A percentile compares a stretch with the other conserved stretches of the same genome.
phyloP scores from a whole-genome alignment of 2,113 vertebrate genomes.

The Sula dactylatra region DNA sequence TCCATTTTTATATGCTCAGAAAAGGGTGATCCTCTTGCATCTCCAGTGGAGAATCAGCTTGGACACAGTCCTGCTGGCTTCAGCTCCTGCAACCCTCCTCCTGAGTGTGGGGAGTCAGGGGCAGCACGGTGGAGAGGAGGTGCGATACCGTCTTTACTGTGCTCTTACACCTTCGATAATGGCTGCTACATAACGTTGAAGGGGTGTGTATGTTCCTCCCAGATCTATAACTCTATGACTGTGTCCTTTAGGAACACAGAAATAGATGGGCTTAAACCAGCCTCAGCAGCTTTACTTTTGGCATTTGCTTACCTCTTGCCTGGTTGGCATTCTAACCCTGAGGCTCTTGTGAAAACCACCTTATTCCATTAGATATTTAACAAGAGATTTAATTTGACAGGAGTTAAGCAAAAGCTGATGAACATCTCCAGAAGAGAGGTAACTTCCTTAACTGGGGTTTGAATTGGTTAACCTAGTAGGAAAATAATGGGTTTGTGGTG shows the following conservation, averaged over 20 bases:
- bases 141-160: rapidly evolving
- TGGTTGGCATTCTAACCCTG: not conserved
- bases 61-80: not conserved
- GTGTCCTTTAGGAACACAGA: not conserved
- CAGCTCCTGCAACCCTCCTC: not conserved
- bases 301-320: not conserved
- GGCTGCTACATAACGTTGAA: not conserved
- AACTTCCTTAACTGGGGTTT: not conserved
- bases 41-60: not conserved
- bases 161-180: not conserved
- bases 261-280: not conserved
- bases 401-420: not conserved
- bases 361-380: not conserved
- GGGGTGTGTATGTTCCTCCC: not conserved
- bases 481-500: not conserved
- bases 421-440: not conserved
- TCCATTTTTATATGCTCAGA: not conserved
- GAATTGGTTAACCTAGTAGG: not conserved
- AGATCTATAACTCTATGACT: not conserved
- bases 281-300: not conserved
- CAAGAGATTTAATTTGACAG: not conserved
- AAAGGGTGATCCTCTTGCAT: not conserved
- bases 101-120: rapidly evolving
- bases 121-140: not conserved
- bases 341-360: not conserved